Evolutionary conservation across 1,140 invertebrate species (phyloP).

Genomic region (Anthonomus grandis): DNA sequence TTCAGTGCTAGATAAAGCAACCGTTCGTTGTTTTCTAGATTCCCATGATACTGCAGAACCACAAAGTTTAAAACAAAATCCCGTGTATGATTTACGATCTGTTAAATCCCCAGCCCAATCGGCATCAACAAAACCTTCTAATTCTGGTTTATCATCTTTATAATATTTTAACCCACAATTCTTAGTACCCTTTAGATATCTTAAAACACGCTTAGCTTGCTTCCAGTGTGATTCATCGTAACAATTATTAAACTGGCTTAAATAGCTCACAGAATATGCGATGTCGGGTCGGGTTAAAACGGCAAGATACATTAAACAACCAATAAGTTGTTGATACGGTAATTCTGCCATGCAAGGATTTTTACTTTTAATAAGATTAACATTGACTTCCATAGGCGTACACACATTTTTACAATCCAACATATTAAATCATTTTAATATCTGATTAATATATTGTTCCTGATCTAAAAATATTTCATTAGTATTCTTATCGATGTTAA

Average conservation of each 20-base stretch:
- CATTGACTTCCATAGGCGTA: conserved; percentile 31
- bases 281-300: conserved; percentile 51
- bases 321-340: conserved; percentile 46
- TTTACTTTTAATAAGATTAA: conserved; percentile 13
- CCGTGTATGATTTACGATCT: conserved; percentile 39
- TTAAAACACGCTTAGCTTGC: conserved; percentile 46
- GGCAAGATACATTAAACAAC: conserved; percentile 49
- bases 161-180: conserved; percentile 6
- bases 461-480: conserved; percentile 22
- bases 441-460: conserved; percentile 30
- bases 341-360: conserved; percentile 1
- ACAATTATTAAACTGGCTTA: conserved; percentile 45
- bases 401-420: conserved; percentile 23
- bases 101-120: conserved; percentile 24
- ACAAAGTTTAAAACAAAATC: conserved; percentile 36
- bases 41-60: conserved; percentile 38
- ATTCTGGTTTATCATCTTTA: conserved; percentile 15
- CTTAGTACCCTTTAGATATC: conserved; percentile 49
- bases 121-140: conserved; percentile 38
- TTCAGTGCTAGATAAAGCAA: conserved; percentile 43
- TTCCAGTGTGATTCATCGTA: conserved; percentile 43
- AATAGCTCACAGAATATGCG: conserved; percentile 45
- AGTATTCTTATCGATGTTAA: conserved; percentile 16
- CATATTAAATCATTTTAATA: conserved; percentile 25
- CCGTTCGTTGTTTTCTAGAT: conserved; percentile 37